Evolutionary conservation across 2,888 invertebrate genomes (phyloP).

Genomic region (Cephus sareptanus): DNA sequence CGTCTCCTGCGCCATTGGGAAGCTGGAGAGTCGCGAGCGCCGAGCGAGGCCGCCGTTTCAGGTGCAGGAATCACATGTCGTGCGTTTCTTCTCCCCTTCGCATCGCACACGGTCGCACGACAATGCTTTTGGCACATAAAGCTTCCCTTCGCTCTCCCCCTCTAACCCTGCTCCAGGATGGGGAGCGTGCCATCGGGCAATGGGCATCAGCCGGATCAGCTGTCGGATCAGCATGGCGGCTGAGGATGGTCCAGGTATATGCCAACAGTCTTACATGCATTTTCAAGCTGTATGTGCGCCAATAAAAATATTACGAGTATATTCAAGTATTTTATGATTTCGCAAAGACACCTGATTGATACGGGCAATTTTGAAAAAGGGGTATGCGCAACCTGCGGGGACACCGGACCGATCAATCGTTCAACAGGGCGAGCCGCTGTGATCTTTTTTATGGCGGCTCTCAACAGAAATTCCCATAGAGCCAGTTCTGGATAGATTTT

Average conservation of each 20-base stretch:
- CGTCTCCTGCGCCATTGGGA: conserved; percentile 1
- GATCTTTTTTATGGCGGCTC: conserved; percentile 50
- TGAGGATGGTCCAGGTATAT: too few species aligned
- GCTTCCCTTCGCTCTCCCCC: conserved; percentile 17
- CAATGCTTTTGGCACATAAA: conserved; percentile 17
- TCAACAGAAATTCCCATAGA: conserved; percentile 44
- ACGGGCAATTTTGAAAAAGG: too few species aligned
- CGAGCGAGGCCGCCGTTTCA: conserved; percentile 25
- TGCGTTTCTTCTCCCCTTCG: conserved; percentile 24
- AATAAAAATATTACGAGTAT: too few species aligned
- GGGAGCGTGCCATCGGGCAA: conserved; percentile 46
- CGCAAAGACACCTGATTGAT: too few species aligned
- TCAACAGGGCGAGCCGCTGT: conserved; percentile 22
- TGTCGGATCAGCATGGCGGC: too few species aligned
- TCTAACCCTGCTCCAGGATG: conserved; percentile 23
- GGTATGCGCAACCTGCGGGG: too few species aligned
- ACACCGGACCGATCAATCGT: too few species aligned
- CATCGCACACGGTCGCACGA: conserved; percentile 16
- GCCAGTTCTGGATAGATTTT: conserved; percentile 36
- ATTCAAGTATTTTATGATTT: too few species aligned
- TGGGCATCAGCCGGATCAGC: conserved; percentile 39
- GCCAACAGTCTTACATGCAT: too few species aligned
- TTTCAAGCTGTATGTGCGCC: too few species aligned
- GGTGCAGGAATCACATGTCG: conserved; percentile 47
- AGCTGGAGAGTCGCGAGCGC: conserved; percentile 1